Percentiles rank a stretch among this genome's conserved stretches.
Conservation (phyloP, 2,113 vertebrate species). For the Collichthys lucidus region DNA sequence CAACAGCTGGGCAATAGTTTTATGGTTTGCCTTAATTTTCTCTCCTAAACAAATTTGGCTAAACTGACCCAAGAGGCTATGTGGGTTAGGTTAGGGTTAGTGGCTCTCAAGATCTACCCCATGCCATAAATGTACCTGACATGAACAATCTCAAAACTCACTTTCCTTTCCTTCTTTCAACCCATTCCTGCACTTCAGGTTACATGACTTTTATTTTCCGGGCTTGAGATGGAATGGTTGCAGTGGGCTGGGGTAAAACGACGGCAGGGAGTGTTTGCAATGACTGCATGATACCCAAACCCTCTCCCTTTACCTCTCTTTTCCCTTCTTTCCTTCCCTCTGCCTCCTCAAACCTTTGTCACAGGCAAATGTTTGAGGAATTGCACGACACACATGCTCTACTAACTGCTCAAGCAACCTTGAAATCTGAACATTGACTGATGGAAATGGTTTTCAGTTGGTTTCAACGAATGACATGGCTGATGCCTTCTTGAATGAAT, state of each 20-base stretch:
- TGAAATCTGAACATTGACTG: neutral
- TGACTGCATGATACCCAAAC: slow-evolving; percentile 67
- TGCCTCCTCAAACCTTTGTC: slow-evolving; percentile 8
- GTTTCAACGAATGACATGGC: neutral
- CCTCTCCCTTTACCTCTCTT: neutral
- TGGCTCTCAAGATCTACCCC: neutral
- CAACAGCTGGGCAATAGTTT: too few relatives aligned
- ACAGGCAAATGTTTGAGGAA: slow-evolving; percentile 7
- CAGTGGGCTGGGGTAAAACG: neutral
- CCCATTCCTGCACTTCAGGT: neutral
- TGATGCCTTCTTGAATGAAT: neutral
- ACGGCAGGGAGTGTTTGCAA: slow-evolving; percentile 42
- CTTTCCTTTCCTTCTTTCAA: neutral
- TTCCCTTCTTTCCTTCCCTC: neutral
- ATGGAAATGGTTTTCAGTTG: neutral
- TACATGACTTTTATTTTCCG: neutral
- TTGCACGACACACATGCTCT: slow-evolving; percentile 36
- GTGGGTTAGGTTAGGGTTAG: neutral
- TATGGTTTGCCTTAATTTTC: too few relatives aligned
- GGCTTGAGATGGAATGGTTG: neutral
- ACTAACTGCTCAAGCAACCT: slow-evolving; percentile 47
- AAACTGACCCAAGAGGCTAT: neutral
- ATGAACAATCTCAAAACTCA: neutral
- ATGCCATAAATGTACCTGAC: neutral
- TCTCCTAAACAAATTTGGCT: too few relatives aligned